These are phyloP conservation scores for Neuroscelio doddi DNA, from an alignment of 2,888 invertebrate species.

Conservation along the genomic window DNA sequence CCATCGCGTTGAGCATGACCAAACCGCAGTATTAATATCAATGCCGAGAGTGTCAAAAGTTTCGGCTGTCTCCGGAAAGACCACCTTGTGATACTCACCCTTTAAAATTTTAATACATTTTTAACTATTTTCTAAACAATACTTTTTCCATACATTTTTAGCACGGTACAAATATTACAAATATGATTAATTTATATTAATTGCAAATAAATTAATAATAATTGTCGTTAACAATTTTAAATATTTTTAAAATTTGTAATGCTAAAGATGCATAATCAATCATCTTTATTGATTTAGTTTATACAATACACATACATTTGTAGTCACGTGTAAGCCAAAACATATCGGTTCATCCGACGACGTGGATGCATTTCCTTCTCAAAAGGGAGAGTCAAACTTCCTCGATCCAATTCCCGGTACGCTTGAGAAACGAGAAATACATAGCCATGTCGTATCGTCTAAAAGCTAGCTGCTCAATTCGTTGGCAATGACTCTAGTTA, in stretches of 20 bases:
- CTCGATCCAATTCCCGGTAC: slow-evolving; percentile 38
- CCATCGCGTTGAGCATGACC: slow-evolving; percentile 39
- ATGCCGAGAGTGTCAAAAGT: slow-evolving; percentile 53
- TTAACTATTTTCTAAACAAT: too few species aligned
- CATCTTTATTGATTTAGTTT: slow-evolving; percentile 5
- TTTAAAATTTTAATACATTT: too few species aligned
- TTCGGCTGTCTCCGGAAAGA: slow-evolving; percentile 36
- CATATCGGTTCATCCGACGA: slow-evolving; percentile 36
- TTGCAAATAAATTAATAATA: too few species aligned
- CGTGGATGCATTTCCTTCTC: slow-evolving; percentile 31
- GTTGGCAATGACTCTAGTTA: slow-evolving; percentile 29
- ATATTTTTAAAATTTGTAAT: too few species aligned
- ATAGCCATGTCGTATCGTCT: slow-evolving; percentile 21
- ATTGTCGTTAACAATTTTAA: too few species aligned
- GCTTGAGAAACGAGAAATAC: slow-evolving; percentile 35
- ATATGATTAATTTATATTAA: too few species aligned
- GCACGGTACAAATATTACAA: too few species aligned
- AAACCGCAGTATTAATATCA: slow-evolving; percentile 54
- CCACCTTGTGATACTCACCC: slow-evolving; percentile 1
- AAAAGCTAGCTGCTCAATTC: slow-evolving; percentile 23
- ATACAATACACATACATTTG: slow-evolving; percentile 15
- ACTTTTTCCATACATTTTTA: too few species aligned
- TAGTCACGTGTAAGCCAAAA: slow-evolving; percentile 8
- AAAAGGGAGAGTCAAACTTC: slow-evolving; percentile 35
- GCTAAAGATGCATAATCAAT: not conserved